phyloP scores from a whole-genome alignment of 2,888 invertebrate species.

The Ichneumon xanthorius region DNA sequence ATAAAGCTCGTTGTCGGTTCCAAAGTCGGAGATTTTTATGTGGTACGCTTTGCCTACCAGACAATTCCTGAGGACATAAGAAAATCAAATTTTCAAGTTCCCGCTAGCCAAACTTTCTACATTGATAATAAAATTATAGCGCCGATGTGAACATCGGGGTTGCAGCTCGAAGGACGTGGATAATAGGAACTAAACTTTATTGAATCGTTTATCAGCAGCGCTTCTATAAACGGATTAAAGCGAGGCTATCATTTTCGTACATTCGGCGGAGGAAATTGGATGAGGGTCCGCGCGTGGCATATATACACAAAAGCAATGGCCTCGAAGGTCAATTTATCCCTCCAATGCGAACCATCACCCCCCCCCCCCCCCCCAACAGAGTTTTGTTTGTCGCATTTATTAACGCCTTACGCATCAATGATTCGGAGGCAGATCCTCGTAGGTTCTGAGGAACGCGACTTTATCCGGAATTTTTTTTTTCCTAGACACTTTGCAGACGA shows the following conservation, averaged over 20 bases:
- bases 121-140: neutral
- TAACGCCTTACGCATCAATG: conserved; percentile 19
- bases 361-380: neutral
- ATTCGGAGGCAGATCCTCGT: neutral
- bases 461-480: conserved; percentile 4
- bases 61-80: conserved; percentile 89
- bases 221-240: conserved; percentile 43
- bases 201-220: conserved; percentile 30
- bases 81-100: neutral
- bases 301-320: neutral
- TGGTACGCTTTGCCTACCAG: conserved; percentile 93
- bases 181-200: conserved; percentile 28
- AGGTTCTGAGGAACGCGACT: neutral
- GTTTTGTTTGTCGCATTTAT: conserved; percentile 29
- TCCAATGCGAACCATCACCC: neutral
- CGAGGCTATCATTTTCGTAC: conserved; percentile 23
- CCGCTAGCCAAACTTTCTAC: neutral
- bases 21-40: conserved; percentile 94
- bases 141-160: neutral
- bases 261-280: conserved; percentile 45
- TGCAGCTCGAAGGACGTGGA: neutral
- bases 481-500: neutral
- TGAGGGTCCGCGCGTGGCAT: conserved; percentile 22
- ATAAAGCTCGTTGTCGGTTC: conserved; percentile 93
- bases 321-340: conserved; percentile 25